Base-by-base conservation (phyloP, 2,797 vertebrate genomes). In the Danio aesculapii region DNA sequence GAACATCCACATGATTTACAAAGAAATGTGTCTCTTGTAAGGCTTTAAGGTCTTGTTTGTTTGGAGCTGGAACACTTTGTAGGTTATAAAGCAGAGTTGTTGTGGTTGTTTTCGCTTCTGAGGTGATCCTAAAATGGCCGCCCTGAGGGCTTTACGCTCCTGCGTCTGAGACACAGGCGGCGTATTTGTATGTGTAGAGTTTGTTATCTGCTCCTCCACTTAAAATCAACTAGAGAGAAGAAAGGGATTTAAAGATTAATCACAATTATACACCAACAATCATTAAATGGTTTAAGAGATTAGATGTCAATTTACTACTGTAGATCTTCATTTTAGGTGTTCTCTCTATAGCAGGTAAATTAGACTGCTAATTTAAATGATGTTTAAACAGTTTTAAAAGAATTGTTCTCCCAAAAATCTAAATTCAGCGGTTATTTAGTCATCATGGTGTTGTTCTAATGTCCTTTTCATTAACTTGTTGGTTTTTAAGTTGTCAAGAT, bases 161-260 rank as follows among this genome's bases (percentile, higher is more conserved):
- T 0, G 94, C 94, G 53, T 97, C 95, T 0, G 95, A 96, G 79
- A 91, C 90, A 73, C 91, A 90, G 66, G 93, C 88, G 8, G 94
- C 93, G 69, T 98, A 97, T 92, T 82, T 95, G 93, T 96, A 99
- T 69, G 96, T 96, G 91, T 99, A 99, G 41, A 99, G 91, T 86
- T 97, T 99, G 94, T 99, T 99, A 90, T 99, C 98, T 8, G 98
- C 97, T 12, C 98, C 98, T 68, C 98, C 98, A 44, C 98, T 99
- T 88, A 99, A 83, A 84, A 99, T 95, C 89, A 99, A 86, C 98
- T 95, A 87, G 12, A 89, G 87, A 1, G 81, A 68, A 68, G 13
- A 66, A 3, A 61, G 11, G 75, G 7, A 43, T 10, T 53, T 13
- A 67, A 62, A 81, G 6, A 61, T 13, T 13, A 5, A 53, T 53